phyloP scores from a whole-genome alignment of 2,888 invertebrate species.

The Xylophagus ater region DNA sequence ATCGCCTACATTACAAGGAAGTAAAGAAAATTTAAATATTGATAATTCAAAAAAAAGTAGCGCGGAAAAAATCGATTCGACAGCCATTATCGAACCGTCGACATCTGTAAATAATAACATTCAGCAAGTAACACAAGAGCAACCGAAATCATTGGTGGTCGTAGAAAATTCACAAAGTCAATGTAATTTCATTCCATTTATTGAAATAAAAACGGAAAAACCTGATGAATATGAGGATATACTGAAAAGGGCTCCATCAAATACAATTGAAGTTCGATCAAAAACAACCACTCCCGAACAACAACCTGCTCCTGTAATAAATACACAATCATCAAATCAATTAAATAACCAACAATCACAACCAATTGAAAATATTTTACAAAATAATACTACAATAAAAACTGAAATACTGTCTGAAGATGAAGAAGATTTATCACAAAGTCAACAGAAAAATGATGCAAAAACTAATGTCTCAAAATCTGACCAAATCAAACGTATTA shows the following conservation, averaged over 20 bases:
- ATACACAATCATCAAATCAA: neutral
- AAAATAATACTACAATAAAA: slow-evolving; percentile 26
- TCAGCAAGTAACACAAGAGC: neutral
- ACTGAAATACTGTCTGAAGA: slow-evolving; percentile 28
- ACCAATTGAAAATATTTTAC: neutral
- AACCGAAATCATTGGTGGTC: neutral
- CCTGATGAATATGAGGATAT: slow-evolving; percentile 13
- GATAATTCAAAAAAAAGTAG: no score
- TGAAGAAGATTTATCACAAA: slow-evolving; percentile 12
- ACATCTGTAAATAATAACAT: neutral
- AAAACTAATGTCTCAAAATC: slow-evolving; percentile 1
- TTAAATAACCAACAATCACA: no score
- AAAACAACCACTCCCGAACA: slow-evolving; percentile 8
- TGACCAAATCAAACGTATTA: slow-evolving; percentile 5
- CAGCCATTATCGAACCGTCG: neutral
- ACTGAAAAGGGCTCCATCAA: no score
- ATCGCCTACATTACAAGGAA: neutral
- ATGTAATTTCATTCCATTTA: slow-evolving; percentile 17
- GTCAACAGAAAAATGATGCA: slow-evolving; percentile 8
- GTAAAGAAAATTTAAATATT: no score
- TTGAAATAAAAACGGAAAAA: slow-evolving; percentile 21
- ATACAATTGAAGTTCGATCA: slow-evolving; percentile 3
- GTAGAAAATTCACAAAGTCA: no score
- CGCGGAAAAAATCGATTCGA: neutral
- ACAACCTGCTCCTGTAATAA: neutral